Evolutionary conservation across 1,140 invertebrate genomes (phyloP).

Genomic region (Panagrolaimus sp.): DNA sequence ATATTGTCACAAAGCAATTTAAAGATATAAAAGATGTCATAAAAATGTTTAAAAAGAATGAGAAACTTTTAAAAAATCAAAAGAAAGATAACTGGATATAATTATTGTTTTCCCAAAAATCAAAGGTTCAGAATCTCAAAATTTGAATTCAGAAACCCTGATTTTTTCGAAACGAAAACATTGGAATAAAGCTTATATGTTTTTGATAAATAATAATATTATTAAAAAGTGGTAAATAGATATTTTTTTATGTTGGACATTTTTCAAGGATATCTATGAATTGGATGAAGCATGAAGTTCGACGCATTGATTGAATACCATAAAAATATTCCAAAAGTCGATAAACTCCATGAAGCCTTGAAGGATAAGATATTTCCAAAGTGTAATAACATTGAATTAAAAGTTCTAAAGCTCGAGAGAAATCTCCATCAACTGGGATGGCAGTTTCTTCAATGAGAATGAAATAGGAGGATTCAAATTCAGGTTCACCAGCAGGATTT

Average conservation of each 20-base stretch:
- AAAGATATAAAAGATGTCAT: no score
- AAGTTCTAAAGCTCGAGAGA: slow-evolving; percentile 3
- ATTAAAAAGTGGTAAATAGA: no score
- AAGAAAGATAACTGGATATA: no score
- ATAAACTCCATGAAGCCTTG: slow-evolving; percentile 2
- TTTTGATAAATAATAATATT: no score
- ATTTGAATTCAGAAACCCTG: no score
- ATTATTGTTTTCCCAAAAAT: no score
- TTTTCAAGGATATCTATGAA: slow-evolving; percentile 13
- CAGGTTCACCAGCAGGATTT: background rate
- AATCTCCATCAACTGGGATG: slow-evolving; percentile 5
- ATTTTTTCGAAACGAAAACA: no score
- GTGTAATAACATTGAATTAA: background rate
- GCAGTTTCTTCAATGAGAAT: slow-evolving; percentile 12
- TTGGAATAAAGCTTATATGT: no score
- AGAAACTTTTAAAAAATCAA: no score
- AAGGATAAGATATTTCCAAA: background rate
- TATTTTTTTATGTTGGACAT: background rate
- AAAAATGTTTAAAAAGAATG: no score
- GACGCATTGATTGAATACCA: slow-evolving; percentile 16
- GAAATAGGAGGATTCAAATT: slow-evolving; percentile 11
- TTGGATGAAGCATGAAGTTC: slow-evolving; percentile 8
- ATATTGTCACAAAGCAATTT: no score
- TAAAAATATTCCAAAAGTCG: slow-evolving; percentile 11
- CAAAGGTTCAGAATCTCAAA: no score